Conservation (phyloP, 2,113 vertebrate genomes). For the Perccottus glenii region DNA sequence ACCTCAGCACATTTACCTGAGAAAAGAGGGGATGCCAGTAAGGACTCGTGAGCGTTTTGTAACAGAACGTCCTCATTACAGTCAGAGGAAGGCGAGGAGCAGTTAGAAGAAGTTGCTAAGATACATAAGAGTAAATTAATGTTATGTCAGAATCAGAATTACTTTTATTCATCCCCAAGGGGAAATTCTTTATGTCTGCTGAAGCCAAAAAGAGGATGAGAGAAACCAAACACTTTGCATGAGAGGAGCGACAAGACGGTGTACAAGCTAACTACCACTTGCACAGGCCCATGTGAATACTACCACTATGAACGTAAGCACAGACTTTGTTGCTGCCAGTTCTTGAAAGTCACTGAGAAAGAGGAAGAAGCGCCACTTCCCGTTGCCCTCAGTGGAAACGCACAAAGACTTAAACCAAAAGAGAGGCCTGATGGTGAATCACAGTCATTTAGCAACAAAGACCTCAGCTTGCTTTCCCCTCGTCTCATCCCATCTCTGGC, state of each 20-base stretch:
- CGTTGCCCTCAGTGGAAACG: conserved; percentile 19
- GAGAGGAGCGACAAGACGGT: conserved; percentile 36
- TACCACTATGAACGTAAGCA: conserved; percentile 3
- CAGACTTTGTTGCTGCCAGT: conserved; percentile 47
- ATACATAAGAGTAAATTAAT: background rate
- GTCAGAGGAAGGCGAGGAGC: too few species aligned
- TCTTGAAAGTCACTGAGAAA: conserved; percentile 28
- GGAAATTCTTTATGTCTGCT: conserved; percentile 25
- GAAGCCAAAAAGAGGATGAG: conserved; percentile 34
- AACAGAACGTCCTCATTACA: too few species aligned
- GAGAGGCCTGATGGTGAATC: conserved; percentile 65
- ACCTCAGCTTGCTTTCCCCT: conserved; percentile 67
- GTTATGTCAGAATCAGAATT: too few species aligned
- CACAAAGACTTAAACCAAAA: conserved; percentile 67
- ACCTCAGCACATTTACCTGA: conserved; percentile 39
- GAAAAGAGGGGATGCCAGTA: conserved; percentile 12
- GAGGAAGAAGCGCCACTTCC: background rate
- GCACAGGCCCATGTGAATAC: conserved; percentile 33
- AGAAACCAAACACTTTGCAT: conserved; percentile 34
- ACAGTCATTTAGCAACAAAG: conserved; percentile 74
- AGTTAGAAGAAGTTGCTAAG: too few species aligned
- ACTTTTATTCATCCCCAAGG: too few species aligned
- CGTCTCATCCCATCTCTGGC: conserved; percentile 34
- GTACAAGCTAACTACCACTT: conserved; percentile 32
- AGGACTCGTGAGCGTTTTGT: background rate